Percentiles rank a stretch among this genome's conserved stretches.
phyloP scores from a whole-genome alignment of 2,888 invertebrate species.

The Eristalinus sepulchralis region DNA sequence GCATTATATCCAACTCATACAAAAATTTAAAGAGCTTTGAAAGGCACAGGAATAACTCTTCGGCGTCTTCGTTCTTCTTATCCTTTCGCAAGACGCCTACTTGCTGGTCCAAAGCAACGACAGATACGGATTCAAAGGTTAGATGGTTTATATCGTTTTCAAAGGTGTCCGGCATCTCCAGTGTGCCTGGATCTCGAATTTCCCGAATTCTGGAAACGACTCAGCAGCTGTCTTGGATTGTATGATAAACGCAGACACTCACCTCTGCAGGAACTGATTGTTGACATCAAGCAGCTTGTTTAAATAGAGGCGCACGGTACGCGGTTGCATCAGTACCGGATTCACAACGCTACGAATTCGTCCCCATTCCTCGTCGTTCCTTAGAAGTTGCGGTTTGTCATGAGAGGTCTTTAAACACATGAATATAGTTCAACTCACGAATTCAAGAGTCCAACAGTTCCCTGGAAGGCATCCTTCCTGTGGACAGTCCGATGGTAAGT shows the following conservation, averaged over 20 bases:
- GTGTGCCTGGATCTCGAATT: constrained; percentile 73
- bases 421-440: constrained; percentile 50
- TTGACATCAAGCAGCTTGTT: constrained; percentile 74
- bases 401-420: neutral
- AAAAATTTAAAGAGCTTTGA: constrained; percentile 52
- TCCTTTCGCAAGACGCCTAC: constrained; percentile 71
- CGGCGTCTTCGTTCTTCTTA: constrained; percentile 57
- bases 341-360: constrained; percentile 85
- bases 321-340: constrained; percentile 84
- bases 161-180: constrained; percentile 81
- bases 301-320: constrained; percentile 81
- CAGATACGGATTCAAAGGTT: constrained; percentile 82
- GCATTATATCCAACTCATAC: constrained; percentile 72
- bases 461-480: constrained; percentile 72
- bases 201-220: constrained; percentile 77
- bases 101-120: constrained; percentile 75
- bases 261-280: neutral
- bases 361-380: constrained; percentile 81
- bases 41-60: constrained; percentile 48
- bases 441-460: constrained; percentile 71
- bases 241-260: neutral
- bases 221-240: neutral
- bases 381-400: neutral
- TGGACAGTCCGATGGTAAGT: constrained; percentile 78
- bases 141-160: constrained; percentile 82